Evolutionary conservation across 2,113 vertebrate genomes (phyloP).

Genomic region (Perognathus longimembris): DNA sequence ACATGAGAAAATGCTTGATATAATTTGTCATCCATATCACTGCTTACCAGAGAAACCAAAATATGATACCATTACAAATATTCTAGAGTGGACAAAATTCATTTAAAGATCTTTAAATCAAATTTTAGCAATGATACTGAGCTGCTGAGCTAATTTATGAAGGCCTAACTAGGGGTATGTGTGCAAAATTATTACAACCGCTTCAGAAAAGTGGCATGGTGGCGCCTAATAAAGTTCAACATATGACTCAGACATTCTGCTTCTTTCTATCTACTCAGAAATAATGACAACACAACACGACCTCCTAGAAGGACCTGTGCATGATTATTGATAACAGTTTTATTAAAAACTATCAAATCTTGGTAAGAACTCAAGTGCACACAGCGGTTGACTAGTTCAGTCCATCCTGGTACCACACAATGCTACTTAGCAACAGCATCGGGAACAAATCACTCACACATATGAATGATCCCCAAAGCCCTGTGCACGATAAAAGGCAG

Average conservation of each 20-base stretch:
- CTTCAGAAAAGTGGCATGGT: not conserved
- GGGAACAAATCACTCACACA: not conserved
- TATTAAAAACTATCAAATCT: not conserved
- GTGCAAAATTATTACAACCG: not conserved
- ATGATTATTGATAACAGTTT: not conserved
- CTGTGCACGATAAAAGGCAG: not conserved
- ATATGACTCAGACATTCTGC: not conserved
- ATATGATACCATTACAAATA: not conserved
- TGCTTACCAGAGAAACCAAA: not conserved
- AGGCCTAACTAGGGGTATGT: not conserved
- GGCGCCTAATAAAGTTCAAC: not conserved
- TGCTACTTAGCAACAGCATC: not conserved
- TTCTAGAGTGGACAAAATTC: not conserved
- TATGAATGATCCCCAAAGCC: not conserved
- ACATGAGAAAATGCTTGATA: too few relatives aligned
- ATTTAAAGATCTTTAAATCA: not conserved
- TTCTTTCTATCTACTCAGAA: not conserved
- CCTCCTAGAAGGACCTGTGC: not conserved
- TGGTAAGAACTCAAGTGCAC: not conserved
- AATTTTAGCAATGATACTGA: not conserved
- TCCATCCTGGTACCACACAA: not conserved
- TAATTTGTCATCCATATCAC: too few relatives aligned
- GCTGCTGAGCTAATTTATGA: not conserved
- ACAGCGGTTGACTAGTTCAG: not conserved
- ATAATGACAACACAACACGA: not conserved